phyloP scores from a whole-genome alignment of 2,888 invertebrate genomes.

The Dasypolia templi region DNA sequence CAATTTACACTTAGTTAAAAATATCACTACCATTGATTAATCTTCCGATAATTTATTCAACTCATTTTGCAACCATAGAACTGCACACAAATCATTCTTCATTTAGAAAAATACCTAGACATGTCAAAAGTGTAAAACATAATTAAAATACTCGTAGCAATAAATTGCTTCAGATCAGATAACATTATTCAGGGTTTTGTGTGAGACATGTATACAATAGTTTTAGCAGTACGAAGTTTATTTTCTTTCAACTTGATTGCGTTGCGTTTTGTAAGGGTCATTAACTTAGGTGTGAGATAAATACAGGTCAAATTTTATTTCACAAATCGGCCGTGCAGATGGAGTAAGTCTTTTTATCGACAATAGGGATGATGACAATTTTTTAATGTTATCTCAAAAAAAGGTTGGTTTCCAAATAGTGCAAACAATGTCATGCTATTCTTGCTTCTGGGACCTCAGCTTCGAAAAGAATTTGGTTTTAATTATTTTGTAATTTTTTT shows the following conservation, averaged over 20 bases:
- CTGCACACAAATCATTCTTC: slow-evolving; percentile 13
- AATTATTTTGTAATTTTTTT: too few species aligned
- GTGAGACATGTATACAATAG: slow-evolving; percentile 62
- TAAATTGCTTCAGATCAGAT: slow-evolving; percentile 58
- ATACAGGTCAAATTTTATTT: slow-evolving; percentile 12
- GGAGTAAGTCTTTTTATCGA: not conserved
- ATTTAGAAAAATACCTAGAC: slow-evolving; percentile 19
- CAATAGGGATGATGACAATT: not conserved
- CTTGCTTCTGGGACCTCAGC: too few species aligned
- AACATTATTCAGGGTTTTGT: slow-evolving; percentile 46
- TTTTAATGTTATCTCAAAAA: too few species aligned
- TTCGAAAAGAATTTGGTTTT: too few species aligned
- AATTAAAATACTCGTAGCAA: slow-evolving; percentile 53
- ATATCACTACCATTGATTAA: not conserved
- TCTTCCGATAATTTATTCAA: not conserved
- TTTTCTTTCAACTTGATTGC: slow-evolving; percentile 54
- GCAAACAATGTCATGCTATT: too few species aligned
- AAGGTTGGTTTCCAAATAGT: too few species aligned
- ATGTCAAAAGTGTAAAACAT: slow-evolving; percentile 26
- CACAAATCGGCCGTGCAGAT: not conserved
- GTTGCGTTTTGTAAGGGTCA: slow-evolving; percentile 43
- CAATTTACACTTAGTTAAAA: not conserved
- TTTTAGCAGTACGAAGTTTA: slow-evolving; percentile 6
- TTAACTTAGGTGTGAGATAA: slow-evolving; percentile 9
- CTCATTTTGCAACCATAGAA: not conserved